Evolutionary conservation across 2,797 vertebrate species (phyloP).

Genomic region (Percopsis omiscomaycus): DNA sequence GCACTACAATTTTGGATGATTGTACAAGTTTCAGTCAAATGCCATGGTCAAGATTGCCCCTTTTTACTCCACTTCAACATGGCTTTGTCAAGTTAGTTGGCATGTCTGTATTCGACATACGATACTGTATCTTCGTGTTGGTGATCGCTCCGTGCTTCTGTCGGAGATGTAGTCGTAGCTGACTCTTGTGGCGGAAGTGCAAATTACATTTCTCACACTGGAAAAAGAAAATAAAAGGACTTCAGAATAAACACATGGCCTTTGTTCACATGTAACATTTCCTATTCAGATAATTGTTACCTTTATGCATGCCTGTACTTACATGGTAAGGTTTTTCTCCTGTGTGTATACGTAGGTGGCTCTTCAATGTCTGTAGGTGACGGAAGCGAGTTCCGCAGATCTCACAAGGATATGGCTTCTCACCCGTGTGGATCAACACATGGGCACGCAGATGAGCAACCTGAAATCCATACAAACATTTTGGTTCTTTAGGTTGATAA

Average conservation of each 20-base stretch:
- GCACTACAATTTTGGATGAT: constrained; percentile 82
- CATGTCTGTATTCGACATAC: constrained; percentile 84
- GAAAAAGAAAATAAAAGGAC: constrained; percentile 14
- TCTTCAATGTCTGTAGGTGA: constrained; percentile 97
- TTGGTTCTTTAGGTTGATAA: too few species aligned
- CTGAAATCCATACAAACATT: constrained; percentile 57
- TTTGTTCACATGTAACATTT: too few species aligned
- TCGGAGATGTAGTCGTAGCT: constrained; percentile 93
- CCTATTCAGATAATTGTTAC: too few species aligned
- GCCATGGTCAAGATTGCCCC: constrained; percentile 71
- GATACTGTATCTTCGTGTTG: constrained; percentile 99
- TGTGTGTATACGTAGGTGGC: constrained; percentile 97
- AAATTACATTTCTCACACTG: constrained; percentile 99
- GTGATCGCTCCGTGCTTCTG: constrained; percentile 99
- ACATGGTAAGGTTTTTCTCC: constrained; percentile 99
- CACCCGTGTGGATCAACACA: constrained; percentile 96
- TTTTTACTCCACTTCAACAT: constrained; percentile 77
- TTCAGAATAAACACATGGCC: background rate
- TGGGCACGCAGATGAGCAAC: constrained; percentile 97
- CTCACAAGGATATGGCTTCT: constrained; percentile 98
- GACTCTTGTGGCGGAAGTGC: constrained; percentile 99
- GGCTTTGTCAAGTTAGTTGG: constrained; percentile 88
- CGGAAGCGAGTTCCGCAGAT: constrained; percentile 98
- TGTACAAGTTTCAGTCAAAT: constrained; percentile 78
- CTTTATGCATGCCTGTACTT: constrained; percentile 51